These are phyloP conservation scores for Lampropteryx suffumata DNA, from an alignment of 2,888 invertebrate genomes.

Conservation along the genomic window DNA sequence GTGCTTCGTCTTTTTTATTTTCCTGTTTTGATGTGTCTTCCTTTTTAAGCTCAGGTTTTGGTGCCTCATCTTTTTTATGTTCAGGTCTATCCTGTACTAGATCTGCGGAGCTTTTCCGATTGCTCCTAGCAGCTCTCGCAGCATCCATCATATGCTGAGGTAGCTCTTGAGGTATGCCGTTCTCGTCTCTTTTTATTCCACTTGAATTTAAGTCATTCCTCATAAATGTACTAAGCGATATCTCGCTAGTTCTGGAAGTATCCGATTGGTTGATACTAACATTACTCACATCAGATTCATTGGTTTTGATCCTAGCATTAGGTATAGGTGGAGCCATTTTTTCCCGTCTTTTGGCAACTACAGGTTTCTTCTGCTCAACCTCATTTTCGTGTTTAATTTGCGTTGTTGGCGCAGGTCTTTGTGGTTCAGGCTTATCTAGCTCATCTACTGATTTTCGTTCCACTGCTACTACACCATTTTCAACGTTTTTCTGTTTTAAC, in stretches of 20 bases:
- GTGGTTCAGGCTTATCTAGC: constrained; percentile 69
- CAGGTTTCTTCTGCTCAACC: constrained; percentile 71
- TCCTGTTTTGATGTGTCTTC: constrained; percentile 49
- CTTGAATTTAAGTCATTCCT: constrained; percentile 81
- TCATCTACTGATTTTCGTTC: constrained; percentile 68
- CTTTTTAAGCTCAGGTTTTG: constrained; percentile 45
- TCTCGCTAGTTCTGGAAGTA: constrained; percentile 61
- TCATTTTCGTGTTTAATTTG: constrained; percentile 81
- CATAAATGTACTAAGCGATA: constrained; percentile 55
- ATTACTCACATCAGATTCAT: constrained; percentile 63
- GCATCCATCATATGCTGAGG: constrained; percentile 88
- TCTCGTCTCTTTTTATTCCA: constrained; percentile 82
- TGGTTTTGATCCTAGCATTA: constrained; percentile 68
- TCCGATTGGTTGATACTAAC: constrained; percentile 46
- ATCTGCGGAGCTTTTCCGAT: constrained; percentile 82
- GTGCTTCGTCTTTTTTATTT: constrained; percentile 30
- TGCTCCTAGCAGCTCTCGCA: constrained; percentile 86
- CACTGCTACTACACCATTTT: constrained; percentile 64
- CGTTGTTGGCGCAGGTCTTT: constrained; percentile 55
- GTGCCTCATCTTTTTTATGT: constrained; percentile 29
- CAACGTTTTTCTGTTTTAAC: constrained; percentile 68
- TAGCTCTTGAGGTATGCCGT: constrained; percentile 87
- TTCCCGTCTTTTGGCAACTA: constrained; percentile 79
- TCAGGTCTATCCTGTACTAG: constrained; percentile 50
- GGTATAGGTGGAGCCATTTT: constrained; percentile 78